Conservation (phyloP, 2,888 invertebrate species). For the Tethea ocularis region DNA sequence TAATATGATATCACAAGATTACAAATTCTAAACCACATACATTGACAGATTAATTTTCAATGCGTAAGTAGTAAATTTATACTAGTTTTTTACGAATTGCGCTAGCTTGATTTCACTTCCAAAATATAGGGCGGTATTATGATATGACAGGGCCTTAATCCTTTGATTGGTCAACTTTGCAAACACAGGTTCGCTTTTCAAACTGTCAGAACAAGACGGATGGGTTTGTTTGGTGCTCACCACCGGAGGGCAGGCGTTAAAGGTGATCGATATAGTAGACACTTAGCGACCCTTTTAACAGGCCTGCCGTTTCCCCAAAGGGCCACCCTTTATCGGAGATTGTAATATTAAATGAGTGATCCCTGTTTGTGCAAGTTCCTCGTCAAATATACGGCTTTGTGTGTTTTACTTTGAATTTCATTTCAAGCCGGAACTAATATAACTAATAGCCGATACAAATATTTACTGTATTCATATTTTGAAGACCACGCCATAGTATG, state of each 20-base stretch:
- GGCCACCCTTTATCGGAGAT: conserved; percentile 4
- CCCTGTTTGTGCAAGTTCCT: background rate
- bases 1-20: no score
- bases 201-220: background rate
- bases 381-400: no score
- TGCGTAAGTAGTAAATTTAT: no score
- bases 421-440: no score
- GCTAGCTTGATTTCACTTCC: background rate
- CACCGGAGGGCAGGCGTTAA: background rate
- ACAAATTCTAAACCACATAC: no score
- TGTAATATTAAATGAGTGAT: conserved; percentile 5
- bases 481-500: no score
- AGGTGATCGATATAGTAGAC: conserved; percentile 3
- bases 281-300: conserved; percentile 4
- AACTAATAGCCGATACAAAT: no score
- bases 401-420: no score
- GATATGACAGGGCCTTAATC: background rate
- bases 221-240: background rate
- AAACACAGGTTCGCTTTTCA: background rate
- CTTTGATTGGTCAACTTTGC: background rate
- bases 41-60: no score
- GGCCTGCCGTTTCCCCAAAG: conserved; percentile 1
- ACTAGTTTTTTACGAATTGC: background rate
- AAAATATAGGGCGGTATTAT: no score
- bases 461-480: no score